Conservation (phyloP, 2,797 vertebrate species). For the Phaenicophaeus curvirostris region DNA sequence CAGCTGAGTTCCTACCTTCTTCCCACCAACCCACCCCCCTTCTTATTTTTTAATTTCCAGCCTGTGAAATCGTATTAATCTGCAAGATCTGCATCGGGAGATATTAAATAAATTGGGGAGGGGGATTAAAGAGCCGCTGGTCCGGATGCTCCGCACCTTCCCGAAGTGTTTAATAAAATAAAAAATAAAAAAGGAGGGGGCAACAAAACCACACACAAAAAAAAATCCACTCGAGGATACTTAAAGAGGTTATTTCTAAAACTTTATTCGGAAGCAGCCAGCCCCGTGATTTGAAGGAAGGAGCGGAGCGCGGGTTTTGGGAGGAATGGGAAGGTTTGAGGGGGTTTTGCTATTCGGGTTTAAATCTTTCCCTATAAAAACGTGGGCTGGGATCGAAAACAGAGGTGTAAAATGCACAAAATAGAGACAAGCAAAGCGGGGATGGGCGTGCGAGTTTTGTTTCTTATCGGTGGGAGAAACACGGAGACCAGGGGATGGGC, state of each 20-base stretch:
- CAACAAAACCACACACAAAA: background rate
- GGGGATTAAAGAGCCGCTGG: constrained; percentile 52
- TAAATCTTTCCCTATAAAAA: fast-evolving
- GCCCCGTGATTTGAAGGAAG: background rate
- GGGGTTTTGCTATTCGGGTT: background rate
- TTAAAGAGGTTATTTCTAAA: background rate
- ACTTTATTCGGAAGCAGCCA: background rate
- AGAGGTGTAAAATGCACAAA: background rate
- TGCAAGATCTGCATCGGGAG: constrained; percentile 53
- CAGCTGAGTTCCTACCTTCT: constrained; percentile 52
- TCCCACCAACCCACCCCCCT: too few relatives aligned
- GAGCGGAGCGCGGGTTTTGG: fast-evolving
- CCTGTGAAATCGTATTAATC: constrained; percentile 79
- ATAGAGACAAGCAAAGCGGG: fast-evolving
- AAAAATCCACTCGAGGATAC: background rate
- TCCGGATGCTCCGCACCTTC: background rate
- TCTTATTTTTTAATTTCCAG: background rate
- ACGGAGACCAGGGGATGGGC: too few relatives aligned
- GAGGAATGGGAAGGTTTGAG: background rate
- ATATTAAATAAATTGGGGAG: constrained; percentile 63
- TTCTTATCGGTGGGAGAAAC: background rate
- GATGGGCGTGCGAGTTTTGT: fast-evolving
- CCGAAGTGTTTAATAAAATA: background rate
- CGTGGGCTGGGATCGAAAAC: background rate
- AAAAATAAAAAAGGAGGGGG: too few relatives aligned